Evolutionary conservation across 92 coral and sea anemone species (phyloP), one percentile per base, ranked within the genome.

Genomic region (Pocillopora meandrina): DNA sequence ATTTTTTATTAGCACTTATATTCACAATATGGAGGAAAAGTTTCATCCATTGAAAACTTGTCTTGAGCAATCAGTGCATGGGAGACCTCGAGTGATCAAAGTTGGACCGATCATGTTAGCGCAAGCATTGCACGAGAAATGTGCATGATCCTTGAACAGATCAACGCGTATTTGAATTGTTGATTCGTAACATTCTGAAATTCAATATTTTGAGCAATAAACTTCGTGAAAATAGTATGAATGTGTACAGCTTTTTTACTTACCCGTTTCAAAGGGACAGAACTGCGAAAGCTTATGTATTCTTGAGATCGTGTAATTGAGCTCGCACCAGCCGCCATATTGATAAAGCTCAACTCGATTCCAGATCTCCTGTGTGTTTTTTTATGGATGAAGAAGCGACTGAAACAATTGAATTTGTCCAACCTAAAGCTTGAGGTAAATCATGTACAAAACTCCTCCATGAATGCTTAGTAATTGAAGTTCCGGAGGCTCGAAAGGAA

Each of bases 231-330:
- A 8, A 72, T n/a, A 18, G 61, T 20, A 13, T 18, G 26, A 18
- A 19, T 17, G 5, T 56, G 19, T 2, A 49, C 1, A 6, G 31
- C 31, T 10, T 56, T 56, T 69, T 11, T 13, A 31, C 94, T 68
- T 90, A 97, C 99, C 97, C 95, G 85, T 71, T 90, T 89, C 49
- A 91, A 63, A n/a, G 99, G 93, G 21, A 97, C 98, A 62, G 98
- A 92, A 66, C 97, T 95, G 52, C 99, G 88, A 71, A 97, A 97
- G 78, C 99, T 95, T 55, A 91, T 83, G 72, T 97, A 97, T 70
- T 97, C 99, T 76, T 95, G 98, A 10, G 99, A 95, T 66, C 89
- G 90, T 36, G 95, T 87, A 49, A 95, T 97, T 4, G 98, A 97
- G 74, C 80, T 83, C 23, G 80, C n/a, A 1, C 23, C 68, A 14